A percentile compares a stretch with the other conserved stretches of the same genome.
Evolutionary conservation across 2,888 invertebrate genomes (phyloP).

Genomic region (Calameuta filiformis): DNA sequence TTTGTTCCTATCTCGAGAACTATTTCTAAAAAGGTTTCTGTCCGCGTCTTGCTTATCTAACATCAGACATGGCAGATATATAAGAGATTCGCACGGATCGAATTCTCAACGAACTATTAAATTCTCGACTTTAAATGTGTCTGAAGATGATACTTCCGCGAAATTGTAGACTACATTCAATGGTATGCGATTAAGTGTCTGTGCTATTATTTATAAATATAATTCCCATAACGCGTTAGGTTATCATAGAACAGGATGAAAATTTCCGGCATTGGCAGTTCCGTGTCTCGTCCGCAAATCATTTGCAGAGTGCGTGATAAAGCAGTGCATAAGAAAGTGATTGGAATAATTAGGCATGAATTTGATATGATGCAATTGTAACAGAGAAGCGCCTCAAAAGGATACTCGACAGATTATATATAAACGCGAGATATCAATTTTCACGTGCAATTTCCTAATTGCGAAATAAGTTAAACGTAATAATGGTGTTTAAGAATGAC

Average conservation of each 20-base stretch:
- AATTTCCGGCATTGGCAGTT: not conserved
- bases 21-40: not conserved
- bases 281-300: not conserved
- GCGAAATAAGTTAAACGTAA: not conserved
- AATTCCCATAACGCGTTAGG: not conserved
- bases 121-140: not conserved
- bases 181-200: constrained; percentile 15
- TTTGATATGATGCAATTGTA: not conserved
- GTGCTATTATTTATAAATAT: constrained; percentile 21
- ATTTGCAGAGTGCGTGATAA: not conserved
- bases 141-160: constrained; percentile 3
- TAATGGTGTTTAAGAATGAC: not conserved
- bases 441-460: not conserved
- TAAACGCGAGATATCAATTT: not conserved
- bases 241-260: not conserved
- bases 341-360: not conserved
- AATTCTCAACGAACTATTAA: not conserved
- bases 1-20: constrained; percentile 21
- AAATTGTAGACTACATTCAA: constrained; percentile 9
- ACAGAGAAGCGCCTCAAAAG: not conserved
- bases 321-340: not conserved
- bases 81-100: not conserved
- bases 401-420: not conserved
- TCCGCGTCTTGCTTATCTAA: not conserved
- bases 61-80: not conserved